A percentile compares a stretch with the other conserved stretches of the same genome.
phyloP scores from a whole-genome alignment of 1,140 invertebrate genomes.

The Drosophila pachea region DNA sequence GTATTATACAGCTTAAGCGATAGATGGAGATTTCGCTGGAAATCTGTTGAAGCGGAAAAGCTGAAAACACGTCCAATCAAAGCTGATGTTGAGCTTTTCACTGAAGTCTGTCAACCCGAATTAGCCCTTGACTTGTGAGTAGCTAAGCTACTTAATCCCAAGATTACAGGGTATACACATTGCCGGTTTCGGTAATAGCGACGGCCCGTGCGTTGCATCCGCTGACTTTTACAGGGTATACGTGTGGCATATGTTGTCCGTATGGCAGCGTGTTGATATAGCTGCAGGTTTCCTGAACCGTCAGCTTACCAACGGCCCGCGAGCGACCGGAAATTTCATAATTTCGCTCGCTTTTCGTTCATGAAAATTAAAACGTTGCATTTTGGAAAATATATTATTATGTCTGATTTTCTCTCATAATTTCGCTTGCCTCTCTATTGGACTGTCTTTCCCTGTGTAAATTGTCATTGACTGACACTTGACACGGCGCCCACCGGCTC shows the following conservation, averaged over 20 bases:
- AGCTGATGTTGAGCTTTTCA: too few relatives aligned
- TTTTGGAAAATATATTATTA: constrained; percentile 69
- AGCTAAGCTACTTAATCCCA: background rate
- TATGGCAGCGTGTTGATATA: background rate
- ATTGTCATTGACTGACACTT: constrained; percentile 73
- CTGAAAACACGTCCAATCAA: too few relatives aligned
- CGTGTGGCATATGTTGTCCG: background rate
- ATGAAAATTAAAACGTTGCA: constrained; percentile 70
- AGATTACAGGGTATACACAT: background rate
- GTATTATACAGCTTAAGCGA: too few relatives aligned
- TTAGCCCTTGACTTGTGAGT: too few relatives aligned
- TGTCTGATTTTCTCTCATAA: constrained; percentile 34
- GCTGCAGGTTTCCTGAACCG: constrained; percentile 27
- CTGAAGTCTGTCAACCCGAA: too few relatives aligned
- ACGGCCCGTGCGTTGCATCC: background rate
- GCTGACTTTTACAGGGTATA: background rate
- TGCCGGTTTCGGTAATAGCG: too few relatives aligned
- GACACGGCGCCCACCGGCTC: constrained; percentile 25
- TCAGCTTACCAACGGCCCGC: constrained; percentile 35
- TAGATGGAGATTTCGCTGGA: too few relatives aligned
- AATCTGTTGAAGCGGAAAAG: too few relatives aligned
- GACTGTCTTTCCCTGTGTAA: constrained; percentile 50
- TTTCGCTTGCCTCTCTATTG: too few relatives aligned
- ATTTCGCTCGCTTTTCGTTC: constrained; percentile 41
- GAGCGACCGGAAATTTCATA: constrained; percentile 69